Conservation (phyloP, 2,113 vertebrate genomes). For the Litocranius walleri region DNA sequence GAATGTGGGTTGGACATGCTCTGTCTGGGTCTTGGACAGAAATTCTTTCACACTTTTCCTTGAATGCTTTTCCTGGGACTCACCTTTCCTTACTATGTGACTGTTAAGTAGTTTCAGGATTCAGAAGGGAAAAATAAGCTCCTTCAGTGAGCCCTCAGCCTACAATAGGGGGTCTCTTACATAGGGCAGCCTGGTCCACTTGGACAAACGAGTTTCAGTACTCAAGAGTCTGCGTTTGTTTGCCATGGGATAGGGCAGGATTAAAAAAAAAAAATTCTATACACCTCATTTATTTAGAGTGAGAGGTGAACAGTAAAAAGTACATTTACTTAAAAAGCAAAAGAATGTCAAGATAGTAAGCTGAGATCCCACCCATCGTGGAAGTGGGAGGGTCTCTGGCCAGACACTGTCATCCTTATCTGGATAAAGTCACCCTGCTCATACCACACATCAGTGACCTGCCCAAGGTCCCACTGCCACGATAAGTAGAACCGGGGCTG, state of each 20-base stretch:
- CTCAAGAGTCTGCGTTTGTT: background rate
- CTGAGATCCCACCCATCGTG: background rate
- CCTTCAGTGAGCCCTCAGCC: background rate
- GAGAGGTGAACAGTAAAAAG: background rate
- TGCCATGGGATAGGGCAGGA: background rate
- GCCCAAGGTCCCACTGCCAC: background rate
- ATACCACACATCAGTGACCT: background rate
- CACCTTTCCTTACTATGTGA: background rate
- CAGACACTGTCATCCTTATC: background rate
- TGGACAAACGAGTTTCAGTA: background rate
- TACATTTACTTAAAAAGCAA: conserved; percentile 31
- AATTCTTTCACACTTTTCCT: background rate
- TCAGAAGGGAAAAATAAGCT: background rate
- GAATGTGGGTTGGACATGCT: background rate
- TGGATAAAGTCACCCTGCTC: background rate
- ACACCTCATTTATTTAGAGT: background rate
- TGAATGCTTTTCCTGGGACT: background rate
- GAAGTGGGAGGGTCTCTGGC: background rate
- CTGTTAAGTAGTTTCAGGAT: background rate
- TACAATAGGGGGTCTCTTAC: background rate
- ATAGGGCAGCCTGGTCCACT: background rate
- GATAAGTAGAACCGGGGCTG: background rate
- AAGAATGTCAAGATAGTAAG: background rate
- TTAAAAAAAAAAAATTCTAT: background rate
- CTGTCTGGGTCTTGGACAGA: background rate